Evolutionary conservation across 2,888 invertebrate genomes (phyloP).

Genomic region (Sisyra nigra): DNA sequence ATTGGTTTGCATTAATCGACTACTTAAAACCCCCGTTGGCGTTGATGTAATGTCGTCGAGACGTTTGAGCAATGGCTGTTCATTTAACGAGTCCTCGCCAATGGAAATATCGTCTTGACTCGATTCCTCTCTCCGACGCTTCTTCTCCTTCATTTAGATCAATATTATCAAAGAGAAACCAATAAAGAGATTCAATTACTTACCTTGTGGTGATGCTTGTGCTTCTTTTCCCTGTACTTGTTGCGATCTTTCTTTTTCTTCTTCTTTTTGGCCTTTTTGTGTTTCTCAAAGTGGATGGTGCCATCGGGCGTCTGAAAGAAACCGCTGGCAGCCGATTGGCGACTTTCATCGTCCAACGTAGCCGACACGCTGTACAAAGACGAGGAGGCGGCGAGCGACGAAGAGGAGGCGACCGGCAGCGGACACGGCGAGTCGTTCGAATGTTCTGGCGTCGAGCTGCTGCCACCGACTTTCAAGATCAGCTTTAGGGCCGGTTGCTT

Average conservation of each 20-base stretch:
- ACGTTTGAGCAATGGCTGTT: conserved; percentile 16
- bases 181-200: conserved; percentile 7
- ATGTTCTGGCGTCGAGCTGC: conserved; percentile 50
- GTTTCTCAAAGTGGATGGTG: conserved; percentile 25
- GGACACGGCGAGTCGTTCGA: conserved; percentile 29
- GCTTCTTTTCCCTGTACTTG: conserved; percentile 48
- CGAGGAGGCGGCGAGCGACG: too few relatives aligned
- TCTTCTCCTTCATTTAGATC: conserved; percentile 31
- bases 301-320: conserved; percentile 22
- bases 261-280: conserved; percentile 61
- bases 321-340: conserved; percentile 17
- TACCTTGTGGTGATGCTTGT: conserved; percentile 52
- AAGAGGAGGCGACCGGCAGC: conserved; percentile 9
- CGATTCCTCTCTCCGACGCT: conserved; percentile 43
- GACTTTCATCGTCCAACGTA: conserved; percentile 19
- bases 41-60: conserved; percentile 11
- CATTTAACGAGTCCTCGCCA: conserved; percentile 32
- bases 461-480: conserved; percentile 56
- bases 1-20: background rate
- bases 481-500: conserved; percentile 45
- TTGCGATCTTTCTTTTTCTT: conserved; percentile 57
- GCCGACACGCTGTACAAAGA: conserved; percentile 18
- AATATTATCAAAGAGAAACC: conserved; percentile 2
- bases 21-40: conserved; percentile 17
- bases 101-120: conserved; percentile 41